Base-by-base conservation (phyloP, 2,797 vertebrate species). In the Kryptopterus vitreolus region DNA sequence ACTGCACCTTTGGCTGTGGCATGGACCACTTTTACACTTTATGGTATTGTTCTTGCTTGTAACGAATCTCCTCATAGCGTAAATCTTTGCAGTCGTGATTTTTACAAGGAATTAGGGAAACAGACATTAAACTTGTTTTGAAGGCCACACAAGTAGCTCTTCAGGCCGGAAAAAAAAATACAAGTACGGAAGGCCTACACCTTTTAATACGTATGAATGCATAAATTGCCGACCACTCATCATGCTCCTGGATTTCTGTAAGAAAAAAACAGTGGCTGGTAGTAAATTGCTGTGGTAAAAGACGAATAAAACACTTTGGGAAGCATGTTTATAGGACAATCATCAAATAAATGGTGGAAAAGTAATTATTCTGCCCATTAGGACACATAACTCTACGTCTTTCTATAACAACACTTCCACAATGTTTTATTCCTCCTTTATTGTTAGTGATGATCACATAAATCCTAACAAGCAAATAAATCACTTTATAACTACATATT, bases 1-100 rank as follows among this genome's bases (percentile, higher is more conserved):
- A 66, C 31, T 55, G 31, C 61, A 77, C 65, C 31, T 48, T 50
- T 24, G 20, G 48, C 65, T 70, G 29, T 59, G 20, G 26, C 77
- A 46, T 55, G 26, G 26, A 74, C 35, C 72, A 20, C 15, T 59
- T 52, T 58, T 18, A 70, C 65, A 48, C 18, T 70, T 78, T 24
- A 78, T 29, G 7, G 20, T 31, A 52, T 65, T 77, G 52, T 29
- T 68, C 76, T 11, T 46, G 55, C n/a, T 59, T 46, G 55, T 6
- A 75, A 75, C 35, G 12, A 75, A 75, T 59, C n/a, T 18, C 13
- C 22, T 75, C 46, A 3, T 5, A 58, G 24, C 13, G 13, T 13
- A 46, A n/a, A 43, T 46, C 46, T 43, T 3, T 75, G 24, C 35
- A 43, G 33, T 29, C 18, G 15, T 55, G 70, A 55, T 55, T 35